Evolutionary conservation across 2,888 invertebrate genomes (phyloP).

Genomic region (Heteromurus nitidus): DNA sequence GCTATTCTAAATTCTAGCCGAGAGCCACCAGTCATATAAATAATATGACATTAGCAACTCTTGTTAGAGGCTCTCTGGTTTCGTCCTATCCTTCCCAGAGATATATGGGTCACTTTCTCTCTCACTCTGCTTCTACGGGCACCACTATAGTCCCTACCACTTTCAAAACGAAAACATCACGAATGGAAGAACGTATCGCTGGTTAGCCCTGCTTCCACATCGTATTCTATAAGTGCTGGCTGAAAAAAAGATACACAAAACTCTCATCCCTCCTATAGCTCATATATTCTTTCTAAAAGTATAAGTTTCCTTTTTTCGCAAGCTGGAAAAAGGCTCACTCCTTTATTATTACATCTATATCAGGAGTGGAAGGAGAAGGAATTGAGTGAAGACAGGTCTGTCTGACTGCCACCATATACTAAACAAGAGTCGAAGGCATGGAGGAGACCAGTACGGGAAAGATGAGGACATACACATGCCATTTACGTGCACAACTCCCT

Average conservation of each 20-base stretch:
- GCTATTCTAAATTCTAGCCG: constrained; percentile 62
- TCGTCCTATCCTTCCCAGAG: constrained; percentile 27
- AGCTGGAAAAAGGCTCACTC: too few species aligned
- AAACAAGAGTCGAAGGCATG: too few species aligned
- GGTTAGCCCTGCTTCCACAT: too few species aligned
- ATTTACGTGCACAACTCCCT: background rate
- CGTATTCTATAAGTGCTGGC: too few species aligned
- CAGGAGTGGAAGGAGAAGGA: constrained; percentile 8
- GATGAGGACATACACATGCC: constrained; percentile 9
- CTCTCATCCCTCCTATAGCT: too few species aligned
- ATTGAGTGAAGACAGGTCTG: constrained; percentile 48
- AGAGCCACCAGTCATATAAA: constrained; percentile 62
- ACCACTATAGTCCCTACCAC: too few species aligned
- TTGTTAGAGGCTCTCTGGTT: constrained; percentile 29
- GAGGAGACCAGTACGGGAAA: background rate
- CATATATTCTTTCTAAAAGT: too few species aligned
- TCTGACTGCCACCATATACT: constrained; percentile 38
- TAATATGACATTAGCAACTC: constrained; percentile 51
- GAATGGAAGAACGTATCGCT: too few species aligned
- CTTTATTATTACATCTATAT: constrained; percentile 45
- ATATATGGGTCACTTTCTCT: constrained; percentile 58
- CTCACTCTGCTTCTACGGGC: constrained; percentile 41
- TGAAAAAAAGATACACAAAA: too few species aligned
- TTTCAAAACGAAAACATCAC: too few species aligned
- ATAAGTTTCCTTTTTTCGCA: too few species aligned